Conservation (phyloP, 2,797 vertebrate species). For the Glyptemys insculpta region DNA sequence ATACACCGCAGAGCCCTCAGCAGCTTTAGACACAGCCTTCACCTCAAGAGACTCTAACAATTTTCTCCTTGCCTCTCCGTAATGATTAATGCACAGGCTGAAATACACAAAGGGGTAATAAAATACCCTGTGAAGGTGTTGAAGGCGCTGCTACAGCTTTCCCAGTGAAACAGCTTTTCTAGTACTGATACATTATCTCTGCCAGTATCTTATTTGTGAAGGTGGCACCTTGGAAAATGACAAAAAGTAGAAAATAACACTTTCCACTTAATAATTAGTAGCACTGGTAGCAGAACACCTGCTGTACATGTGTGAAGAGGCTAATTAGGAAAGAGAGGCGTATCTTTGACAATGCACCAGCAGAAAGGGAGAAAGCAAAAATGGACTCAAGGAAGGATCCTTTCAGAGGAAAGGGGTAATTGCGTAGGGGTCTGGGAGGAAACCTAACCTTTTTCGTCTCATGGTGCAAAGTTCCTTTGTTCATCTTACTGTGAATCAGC, state of each 20-base stretch:
- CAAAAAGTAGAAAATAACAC: background rate
- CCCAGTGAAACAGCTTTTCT: slow-evolving; percentile 3
- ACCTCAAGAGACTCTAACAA: slow-evolving; percentile 58
- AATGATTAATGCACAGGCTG: slow-evolving; percentile 60
- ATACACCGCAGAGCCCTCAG: slow-evolving; percentile 42
- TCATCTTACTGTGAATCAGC: background rate
- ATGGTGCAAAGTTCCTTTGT: background rate
- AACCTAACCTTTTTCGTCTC: background rate
- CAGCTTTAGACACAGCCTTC: slow-evolving; percentile 41
- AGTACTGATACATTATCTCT: background rate
- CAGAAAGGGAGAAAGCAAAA: background rate
- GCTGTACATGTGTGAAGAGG: background rate
- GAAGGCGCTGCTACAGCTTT: background rate
- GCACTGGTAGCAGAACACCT: background rate
- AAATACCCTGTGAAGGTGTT: slow-evolving; percentile 34
- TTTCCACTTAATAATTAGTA: background rate
- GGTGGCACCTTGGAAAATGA: background rate
- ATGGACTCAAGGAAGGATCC: background rate
- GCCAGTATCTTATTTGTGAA: background rate
- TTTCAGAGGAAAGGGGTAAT: background rate
- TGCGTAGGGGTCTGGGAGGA: background rate
- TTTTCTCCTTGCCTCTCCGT: slow-evolving; percentile 58
- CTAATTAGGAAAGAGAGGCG: background rate
- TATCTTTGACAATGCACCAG: background rate
- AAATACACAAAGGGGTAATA: slow-evolving; percentile 50